Conservation (phyloP, 2,797 vertebrate genomes). For the Takifugu ocellatus region DNA sequence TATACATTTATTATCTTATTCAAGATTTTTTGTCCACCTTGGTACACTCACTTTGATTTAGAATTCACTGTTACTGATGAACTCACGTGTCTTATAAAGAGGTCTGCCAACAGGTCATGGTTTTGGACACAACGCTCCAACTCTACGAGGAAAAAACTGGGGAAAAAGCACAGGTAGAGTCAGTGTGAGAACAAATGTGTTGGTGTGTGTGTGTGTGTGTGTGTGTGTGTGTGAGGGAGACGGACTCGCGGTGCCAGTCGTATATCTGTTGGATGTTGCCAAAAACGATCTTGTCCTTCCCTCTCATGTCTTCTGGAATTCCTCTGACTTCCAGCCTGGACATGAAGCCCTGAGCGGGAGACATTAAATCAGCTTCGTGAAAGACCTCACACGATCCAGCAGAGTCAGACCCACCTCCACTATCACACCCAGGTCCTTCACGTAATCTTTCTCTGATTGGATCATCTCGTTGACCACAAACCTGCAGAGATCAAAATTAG, state of each 20-base stretch:
- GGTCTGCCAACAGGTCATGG: slow-evolving; percentile 89
- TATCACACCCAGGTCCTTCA: slow-evolving; percentile 92
- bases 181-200: neutral
- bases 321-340: slow-evolving; percentile 90
- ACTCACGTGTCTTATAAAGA: slow-evolving; percentile 94
- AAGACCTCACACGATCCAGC: no score
- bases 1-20: neutral
- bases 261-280: slow-evolving; percentile 98
- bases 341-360: slow-evolving; percentile 86
- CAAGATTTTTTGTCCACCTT: no score
- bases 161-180: slow-evolving; percentile 6
- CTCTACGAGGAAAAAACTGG: slow-evolving; percentile 93
- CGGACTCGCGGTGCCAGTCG: slow-evolving; percentile 97
- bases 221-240: slow-evolving; percentile 13
- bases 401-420: slow-evolving; percentile 84
- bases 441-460: slow-evolving; percentile 96
- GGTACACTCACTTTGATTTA: no score
- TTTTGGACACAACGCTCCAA: slow-evolving; percentile 92
- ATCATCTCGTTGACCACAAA: slow-evolving; percentile 96
- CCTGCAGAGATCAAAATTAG: slow-evolving; percentile 67
- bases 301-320: slow-evolving; percentile 93
- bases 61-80: no score
- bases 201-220: neutral
- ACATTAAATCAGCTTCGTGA: no score
- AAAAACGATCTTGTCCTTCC: slow-evolving; percentile 97